A percentile compares a stretch with the other conserved stretches of the same genome.
phyloP scores from a whole-genome alignment of 1,140 invertebrate species.

The Achroia grisella region DNA sequence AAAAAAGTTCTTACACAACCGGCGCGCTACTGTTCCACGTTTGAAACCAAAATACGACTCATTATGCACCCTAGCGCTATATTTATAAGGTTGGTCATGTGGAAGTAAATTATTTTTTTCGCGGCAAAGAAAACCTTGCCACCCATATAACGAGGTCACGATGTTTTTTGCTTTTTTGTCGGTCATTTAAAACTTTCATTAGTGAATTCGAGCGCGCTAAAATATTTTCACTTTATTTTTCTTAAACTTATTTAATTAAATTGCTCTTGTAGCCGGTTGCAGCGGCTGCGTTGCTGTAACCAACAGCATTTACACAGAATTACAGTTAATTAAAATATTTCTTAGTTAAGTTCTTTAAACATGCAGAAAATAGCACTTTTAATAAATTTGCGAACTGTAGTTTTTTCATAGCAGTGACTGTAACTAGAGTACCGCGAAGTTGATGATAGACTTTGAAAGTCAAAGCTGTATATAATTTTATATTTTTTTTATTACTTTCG shows the following conservation, averaged over 20 bases:
- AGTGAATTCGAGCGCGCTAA: constrained; percentile 54
- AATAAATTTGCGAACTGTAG: too few species aligned
- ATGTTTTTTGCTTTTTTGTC: constrained; percentile 49
- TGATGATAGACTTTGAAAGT: too few species aligned
- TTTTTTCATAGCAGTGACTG: too few species aligned
- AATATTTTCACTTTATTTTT: constrained; percentile 46
- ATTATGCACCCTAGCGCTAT: background rate
- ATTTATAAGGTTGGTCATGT: background rate
- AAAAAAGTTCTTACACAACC: constrained; percentile 40
- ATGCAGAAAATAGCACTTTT: too few species aligned
- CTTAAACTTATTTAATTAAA: constrained; percentile 44
- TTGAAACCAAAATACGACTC: background rate
- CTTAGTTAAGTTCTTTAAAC: too few species aligned
- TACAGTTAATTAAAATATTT: too few species aligned
- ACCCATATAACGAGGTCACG: constrained; percentile 56
- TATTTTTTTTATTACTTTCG: too few species aligned
- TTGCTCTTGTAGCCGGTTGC: constrained; percentile 17
- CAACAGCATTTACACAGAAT: too few species aligned
- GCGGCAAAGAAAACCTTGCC: constrained; percentile 31
- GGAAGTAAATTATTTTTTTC: constrained; percentile 9
- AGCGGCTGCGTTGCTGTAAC: too few species aligned
- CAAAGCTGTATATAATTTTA: too few species aligned
- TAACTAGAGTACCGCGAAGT: too few species aligned
- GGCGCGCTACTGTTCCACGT: constrained; percentile 1
- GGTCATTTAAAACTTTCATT: constrained; percentile 68